Evolutionary conservation across 2,113 vertebrate species (phyloP).

Genomic region (Pseudorectes ferrugineus): DNA sequence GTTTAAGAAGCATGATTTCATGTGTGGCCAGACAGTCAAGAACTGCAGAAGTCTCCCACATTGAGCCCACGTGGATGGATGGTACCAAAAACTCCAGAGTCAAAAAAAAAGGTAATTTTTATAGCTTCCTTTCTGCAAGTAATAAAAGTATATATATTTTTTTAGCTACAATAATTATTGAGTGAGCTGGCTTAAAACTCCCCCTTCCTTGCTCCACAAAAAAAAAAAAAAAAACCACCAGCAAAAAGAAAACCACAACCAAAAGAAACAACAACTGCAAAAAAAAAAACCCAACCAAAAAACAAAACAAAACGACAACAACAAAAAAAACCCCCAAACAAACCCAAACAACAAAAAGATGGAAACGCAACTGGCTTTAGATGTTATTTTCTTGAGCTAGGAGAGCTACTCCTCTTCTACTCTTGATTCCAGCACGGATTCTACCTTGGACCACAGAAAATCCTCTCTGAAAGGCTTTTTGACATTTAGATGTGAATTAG

Average conservation of each 20-base stretch:
- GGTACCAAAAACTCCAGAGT: background rate
- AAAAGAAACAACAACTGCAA: no score
- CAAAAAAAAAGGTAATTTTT: background rate
- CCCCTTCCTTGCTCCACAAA: background rate
- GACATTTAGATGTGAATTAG: background rate
- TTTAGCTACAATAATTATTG: background rate
- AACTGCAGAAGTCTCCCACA: background rate
- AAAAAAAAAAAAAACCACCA: background rate
- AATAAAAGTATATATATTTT: background rate
- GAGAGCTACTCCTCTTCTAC: background rate
- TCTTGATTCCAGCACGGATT: background rate
- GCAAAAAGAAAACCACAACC: no score
- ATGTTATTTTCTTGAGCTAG: background rate
- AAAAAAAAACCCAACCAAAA: background rate
- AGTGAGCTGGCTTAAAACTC: background rate
- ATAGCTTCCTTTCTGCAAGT: background rate
- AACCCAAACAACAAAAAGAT: background rate
- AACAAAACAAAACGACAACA: background rate
- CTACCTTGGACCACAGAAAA: background rate
- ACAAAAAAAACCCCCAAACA: no score
- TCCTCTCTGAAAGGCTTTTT: background rate
- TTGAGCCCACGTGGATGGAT: background rate
- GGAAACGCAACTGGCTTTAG: background rate
- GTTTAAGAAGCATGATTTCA: background rate
- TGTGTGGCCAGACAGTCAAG: background rate